Evolutionary conservation across 2,113 vertebrate species (phyloP).

Genomic region (Ovibos moschatus): DNA sequence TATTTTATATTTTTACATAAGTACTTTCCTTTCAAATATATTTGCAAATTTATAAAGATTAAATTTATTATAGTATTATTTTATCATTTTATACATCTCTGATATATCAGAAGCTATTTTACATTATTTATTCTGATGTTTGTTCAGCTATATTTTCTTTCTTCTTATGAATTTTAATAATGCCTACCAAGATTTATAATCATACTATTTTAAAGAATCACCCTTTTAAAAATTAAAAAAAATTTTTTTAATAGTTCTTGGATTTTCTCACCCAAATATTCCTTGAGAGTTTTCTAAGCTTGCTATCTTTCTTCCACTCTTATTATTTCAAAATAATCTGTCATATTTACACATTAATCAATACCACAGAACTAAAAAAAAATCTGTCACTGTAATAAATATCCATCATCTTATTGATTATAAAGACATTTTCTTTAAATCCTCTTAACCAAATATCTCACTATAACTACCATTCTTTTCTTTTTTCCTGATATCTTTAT

Average conservation of each 20-base stretch:
- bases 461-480: background rate
- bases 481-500: background rate
- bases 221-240: background rate
- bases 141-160: background rate
- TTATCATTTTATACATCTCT: background rate
- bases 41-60: background rate
- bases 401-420: background rate
- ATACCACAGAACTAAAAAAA: background rate
- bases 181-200: background rate
- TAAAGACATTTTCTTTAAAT: background rate
- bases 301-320: background rate
- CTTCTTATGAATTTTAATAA: background rate
- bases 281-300: background rate
- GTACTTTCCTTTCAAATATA: background rate
- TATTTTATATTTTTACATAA: background rate
- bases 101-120: background rate
- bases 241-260: background rate
- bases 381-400: background rate
- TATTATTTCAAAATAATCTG: background rate
- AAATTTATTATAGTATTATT: background rate
- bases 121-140: background rate
- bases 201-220: background rate
- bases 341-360: background rate
- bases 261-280: background rate
- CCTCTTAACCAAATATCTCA: background rate